Base-by-base conservation (phyloP, 2,888 invertebrate species). In the Cataglyphis altisquamis region DNA sequence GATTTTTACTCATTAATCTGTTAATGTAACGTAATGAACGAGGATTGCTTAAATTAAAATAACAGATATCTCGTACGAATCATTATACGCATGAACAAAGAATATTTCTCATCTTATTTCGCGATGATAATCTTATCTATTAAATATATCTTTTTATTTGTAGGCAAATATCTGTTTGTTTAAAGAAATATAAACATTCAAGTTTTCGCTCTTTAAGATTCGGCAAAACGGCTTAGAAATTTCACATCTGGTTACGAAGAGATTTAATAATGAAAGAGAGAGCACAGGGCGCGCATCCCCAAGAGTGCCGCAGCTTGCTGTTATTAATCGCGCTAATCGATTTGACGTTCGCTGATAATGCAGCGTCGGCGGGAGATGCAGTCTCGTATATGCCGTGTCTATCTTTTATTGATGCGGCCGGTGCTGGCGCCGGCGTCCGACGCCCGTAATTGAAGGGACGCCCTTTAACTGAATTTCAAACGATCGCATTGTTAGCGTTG, bases 251-350 rank as follows among this genome's bases (percentile, higher is more conserved):
- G n/a, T 57, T 12, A 18, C 57, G n/a, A 68, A 52, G 10, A 18
- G 36, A n/a, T 60, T 60, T 60, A 60, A 80, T 62, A 25, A 80
- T 52, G n/a, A 52, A 52, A 52, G 45, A 72, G 32, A 36, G 32
- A 60, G 57, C 12, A 18, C n/a, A 18, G 39, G 18, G 32, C 72
- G 36, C 72, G 32, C 32, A 15, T 57, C 10, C 10, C 55, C n/a
- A 70, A 72, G 72, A 78, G n/a, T 60, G 57, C 32, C 70, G 12
- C 32, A 60, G 78, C 72, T 72, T 32, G 32, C 45, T 48, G 60
- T 80, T 80, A 80, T 80, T 80, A 80, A 80, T 80, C 78, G 60
- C 72, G 60, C 72, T 80, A 80, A 80, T 80, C 78, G 78, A 80
- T 72, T 80, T 80, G 72, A 80, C 29, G 72, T 60, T 25, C 57